Percentiles rank a stretch among this genome's conserved stretches.
Conservation (phyloP, 2,113 vertebrate genomes). For the Microtus ochrogaster region DNA sequence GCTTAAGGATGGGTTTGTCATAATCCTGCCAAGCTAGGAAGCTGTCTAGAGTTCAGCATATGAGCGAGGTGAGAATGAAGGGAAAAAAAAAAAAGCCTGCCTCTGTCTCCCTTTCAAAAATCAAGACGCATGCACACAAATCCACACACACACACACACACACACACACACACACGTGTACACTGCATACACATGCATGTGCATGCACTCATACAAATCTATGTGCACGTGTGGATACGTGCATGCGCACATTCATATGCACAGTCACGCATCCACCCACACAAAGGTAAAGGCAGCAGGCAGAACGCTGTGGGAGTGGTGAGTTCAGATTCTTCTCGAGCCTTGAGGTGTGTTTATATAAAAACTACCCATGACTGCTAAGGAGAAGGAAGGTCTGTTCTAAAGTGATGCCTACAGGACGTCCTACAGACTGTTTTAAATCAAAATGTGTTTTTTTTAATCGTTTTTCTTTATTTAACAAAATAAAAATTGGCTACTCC, state of each 20-base stretch:
- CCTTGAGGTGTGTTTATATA: neutral
- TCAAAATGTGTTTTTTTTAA: neutral
- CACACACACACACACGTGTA: fast-evolving
- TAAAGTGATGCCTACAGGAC: neutral
- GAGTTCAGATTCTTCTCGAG: neutral
- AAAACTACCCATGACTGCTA: neutral
- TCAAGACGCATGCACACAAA: neutral
- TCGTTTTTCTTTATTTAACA: neutral
- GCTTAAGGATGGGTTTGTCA: neutral
- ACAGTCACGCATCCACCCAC: neutral
- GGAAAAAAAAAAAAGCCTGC: too few relatives aligned
- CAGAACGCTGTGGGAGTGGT: neutral
- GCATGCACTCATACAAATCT: neutral
- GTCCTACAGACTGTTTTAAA: neutral
- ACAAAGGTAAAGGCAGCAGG: neutral
- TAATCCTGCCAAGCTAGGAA: constrained; percentile 2
- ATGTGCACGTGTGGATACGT: neutral
- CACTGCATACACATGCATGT: neutral
- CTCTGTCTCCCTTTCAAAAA: neutral
- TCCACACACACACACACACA: too few relatives aligned
- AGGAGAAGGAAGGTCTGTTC: neutral
- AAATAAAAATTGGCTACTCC: neutral
- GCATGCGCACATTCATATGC: neutral
- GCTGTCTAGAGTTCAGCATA: constrained; percentile 6
- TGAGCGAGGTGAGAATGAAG: neutral